Evolutionary conservation across 2,888 invertebrate species (phyloP).

Genomic region (Heliconius erato): DNA sequence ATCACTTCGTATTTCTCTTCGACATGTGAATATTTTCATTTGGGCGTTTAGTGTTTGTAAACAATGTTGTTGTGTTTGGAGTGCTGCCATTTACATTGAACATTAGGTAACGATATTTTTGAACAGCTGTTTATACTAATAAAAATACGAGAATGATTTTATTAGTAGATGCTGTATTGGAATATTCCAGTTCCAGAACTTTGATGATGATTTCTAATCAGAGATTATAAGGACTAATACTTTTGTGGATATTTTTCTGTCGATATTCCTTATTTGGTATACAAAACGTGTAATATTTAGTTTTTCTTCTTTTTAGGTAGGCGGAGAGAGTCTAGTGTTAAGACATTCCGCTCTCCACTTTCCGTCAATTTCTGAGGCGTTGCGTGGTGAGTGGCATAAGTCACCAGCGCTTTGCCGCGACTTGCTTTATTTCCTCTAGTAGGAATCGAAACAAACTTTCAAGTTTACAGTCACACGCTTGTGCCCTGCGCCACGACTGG

Average conservation of each 20-base stretch:
- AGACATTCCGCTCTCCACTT: too few species aligned
- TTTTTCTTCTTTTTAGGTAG: too few species aligned
- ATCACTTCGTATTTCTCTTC: constrained; percentile 38
- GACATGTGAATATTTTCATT: constrained; percentile 52
- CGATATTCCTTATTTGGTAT: not conserved
- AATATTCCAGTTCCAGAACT: not conserved
- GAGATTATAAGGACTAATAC: not conserved
- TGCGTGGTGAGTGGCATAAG: too few species aligned
- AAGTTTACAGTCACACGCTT: too few species aligned
- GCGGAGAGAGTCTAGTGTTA: too few species aligned
- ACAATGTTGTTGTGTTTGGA: constrained; percentile 61
- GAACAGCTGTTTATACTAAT: constrained; percentile 24
- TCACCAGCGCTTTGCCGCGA: too few species aligned
- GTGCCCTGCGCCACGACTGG: too few species aligned
- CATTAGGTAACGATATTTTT: constrained; percentile 49
- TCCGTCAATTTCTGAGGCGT: too few species aligned
- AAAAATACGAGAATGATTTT: constrained; percentile 14
- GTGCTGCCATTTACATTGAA: constrained; percentile 63
- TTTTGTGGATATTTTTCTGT: not conserved
- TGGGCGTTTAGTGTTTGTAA: constrained; percentile 63
- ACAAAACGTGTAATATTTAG: too few species aligned
- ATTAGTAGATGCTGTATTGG: not conserved
- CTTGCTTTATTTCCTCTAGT: too few species aligned
- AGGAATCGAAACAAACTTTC: too few species aligned
- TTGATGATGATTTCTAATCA: not conserved